Conservation (phyloP, 2,113 vertebrate genomes). For the Poicephalus gulielmi region DNA sequence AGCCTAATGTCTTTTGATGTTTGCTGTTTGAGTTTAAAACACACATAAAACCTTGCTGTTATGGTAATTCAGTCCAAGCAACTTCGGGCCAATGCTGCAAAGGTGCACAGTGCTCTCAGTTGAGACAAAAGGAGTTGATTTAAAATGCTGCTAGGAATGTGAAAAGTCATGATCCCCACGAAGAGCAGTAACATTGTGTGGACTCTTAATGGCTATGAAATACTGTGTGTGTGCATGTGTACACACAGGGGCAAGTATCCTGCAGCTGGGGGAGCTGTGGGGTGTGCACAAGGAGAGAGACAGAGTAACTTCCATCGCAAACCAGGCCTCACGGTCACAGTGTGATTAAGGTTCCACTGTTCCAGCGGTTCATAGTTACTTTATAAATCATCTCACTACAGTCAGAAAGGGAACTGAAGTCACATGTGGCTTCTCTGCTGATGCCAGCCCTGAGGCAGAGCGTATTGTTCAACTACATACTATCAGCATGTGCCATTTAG, state of each 20-base stretch:
- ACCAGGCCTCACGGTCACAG: neutral
- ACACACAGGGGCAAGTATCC: neutral
- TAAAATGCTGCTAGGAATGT: neutral
- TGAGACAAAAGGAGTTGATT: neutral
- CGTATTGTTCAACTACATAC: neutral
- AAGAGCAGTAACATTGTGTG: neutral
- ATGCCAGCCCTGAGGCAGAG: neutral
- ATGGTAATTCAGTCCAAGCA: neutral
- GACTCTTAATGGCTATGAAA: neutral
- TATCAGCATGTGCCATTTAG: neutral
- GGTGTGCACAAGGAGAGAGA: neutral
- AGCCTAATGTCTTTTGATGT: neutral
- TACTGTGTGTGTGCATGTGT: neutral
- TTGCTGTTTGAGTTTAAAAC: neutral
- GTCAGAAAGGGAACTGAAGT: neutral
- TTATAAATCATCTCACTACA: neutral
- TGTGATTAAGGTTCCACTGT: neutral
- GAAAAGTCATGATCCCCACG: neutral
- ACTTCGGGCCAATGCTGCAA: neutral
- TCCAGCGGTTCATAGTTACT: neutral
- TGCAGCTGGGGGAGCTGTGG: neutral
- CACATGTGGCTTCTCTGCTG: neutral
- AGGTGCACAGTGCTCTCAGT: constrained; percentile 27
- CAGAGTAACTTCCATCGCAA: neutral
- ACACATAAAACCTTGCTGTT: neutral